A percentile compares a stretch with the other conserved stretches of the same genome.
phyloP scores from a whole-genome alignment of 2,113 vertebrate species.

The Indicator indicator region DNA sequence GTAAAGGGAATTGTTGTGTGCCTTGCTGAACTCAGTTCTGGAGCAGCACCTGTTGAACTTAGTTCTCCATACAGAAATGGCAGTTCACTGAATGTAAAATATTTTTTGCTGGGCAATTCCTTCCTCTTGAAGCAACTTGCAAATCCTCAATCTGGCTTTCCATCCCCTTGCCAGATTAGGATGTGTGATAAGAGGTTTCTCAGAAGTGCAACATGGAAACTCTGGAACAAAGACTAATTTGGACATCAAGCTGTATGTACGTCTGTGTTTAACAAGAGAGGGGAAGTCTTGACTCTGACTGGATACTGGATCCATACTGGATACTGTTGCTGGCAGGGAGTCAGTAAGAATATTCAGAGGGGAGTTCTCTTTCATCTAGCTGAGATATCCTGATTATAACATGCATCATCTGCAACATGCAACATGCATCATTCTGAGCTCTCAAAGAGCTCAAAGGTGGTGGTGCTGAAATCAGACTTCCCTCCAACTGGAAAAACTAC shows the following conservation, averaged over 20 bases:
- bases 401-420: not conserved
- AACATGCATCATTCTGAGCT: not conserved
- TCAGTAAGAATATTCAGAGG: conserved; percentile 3
- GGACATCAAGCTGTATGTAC: not conserved
- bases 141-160: not conserved
- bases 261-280: conserved; percentile 6
- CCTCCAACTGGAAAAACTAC: not conserved
- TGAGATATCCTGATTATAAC: conserved; percentile 5
- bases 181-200: conserved; percentile 9
- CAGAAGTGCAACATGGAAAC: not conserved
- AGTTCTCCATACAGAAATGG: not conserved
- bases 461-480: conserved; percentile 3
- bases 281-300: not conserved
- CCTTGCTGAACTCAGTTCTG: not conserved
- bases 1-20: not conserved
- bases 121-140: not conserved
- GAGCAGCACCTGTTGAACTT: not conserved
- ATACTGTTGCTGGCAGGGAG: not conserved
- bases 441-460: not conserved
- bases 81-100: not conserved
- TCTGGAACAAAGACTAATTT: conserved; percentile 31
- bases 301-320: not conserved
- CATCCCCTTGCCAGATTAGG: not conserved
- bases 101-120: not conserved
- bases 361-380: not conserved